phyloP scores from a whole-genome alignment of 2,888 invertebrate species.

The Choreutis nemorana region DNA sequence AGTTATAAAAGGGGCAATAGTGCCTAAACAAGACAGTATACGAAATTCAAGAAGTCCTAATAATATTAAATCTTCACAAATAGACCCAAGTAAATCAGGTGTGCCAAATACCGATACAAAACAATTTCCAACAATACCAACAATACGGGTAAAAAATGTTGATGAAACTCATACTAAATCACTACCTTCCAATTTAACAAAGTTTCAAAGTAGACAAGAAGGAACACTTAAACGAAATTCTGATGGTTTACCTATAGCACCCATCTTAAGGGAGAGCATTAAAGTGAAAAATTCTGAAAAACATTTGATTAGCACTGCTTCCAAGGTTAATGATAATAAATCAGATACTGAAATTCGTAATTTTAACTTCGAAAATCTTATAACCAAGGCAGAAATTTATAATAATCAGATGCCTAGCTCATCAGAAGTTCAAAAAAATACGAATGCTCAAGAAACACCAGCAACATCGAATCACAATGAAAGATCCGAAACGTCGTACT shows the following conservation, averaged over 20 bases:
- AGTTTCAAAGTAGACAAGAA: constrained; percentile 28
- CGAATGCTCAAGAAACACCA: constrained; percentile 31
- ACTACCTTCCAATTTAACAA: constrained; percentile 26
- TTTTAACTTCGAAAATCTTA: constrained; percentile 60
- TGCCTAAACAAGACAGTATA: constrained; percentile 31
- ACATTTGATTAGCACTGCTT: constrained; percentile 15
- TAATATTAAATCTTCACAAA: constrained; percentile 19
- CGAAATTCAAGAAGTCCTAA: constrained; percentile 30
- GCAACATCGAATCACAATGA: constrained; percentile 29
- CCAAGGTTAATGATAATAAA: constrained; percentile 28
- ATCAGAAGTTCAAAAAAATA: constrained; percentile 47
- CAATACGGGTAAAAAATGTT: constrained; percentile 46
- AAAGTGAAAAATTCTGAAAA: constrained; percentile 37
- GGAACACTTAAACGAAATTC: constrained; percentile 33
- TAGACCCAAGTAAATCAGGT: no score
- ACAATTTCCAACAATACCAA: constrained; percentile 31
- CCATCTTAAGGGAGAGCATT: constrained; percentile 36
- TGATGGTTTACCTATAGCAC: constrained; percentile 39
- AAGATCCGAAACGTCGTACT: constrained; percentile 57
- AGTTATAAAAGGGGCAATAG: constrained; percentile 19
- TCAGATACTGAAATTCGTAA: constrained; percentile 40
- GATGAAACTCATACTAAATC: constrained; percentile 31
- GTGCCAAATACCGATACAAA: no score
- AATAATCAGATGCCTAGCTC: constrained; percentile 52
- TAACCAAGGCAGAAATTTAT: constrained; percentile 60